A percentile compares a stretch with the other conserved stretches of the same genome.
phyloP scores from a whole-genome alignment of 2,113 vertebrate genomes.

The Mus spicilegus region DNA sequence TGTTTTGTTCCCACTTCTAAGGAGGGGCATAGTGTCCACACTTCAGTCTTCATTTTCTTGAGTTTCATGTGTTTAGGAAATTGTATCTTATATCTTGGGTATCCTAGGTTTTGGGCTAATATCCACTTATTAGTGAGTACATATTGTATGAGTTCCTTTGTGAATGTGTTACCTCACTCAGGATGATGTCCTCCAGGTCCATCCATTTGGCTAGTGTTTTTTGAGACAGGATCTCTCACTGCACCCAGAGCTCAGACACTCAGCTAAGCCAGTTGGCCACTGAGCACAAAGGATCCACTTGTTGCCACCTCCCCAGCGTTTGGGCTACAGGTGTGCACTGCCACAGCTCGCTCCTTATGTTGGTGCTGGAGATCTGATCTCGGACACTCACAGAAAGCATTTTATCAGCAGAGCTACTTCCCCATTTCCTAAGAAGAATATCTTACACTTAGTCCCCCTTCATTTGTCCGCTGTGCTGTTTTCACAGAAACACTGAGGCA shows the following conservation, averaged over 20 bases:
- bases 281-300: not conserved
- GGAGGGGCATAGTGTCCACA: too few species aligned
- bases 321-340: not conserved
- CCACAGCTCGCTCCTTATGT: not conserved
- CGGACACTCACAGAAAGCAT: not conserved
- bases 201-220: too few species aligned
- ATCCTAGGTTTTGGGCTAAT: too few species aligned
- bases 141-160: too few species aligned
- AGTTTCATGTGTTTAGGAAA: too few species aligned
- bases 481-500: not conserved
- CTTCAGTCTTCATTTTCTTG: too few species aligned
- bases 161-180: too few species aligned
- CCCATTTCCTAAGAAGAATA: not conserved
- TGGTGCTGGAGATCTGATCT: not conserved
- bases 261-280: not conserved
- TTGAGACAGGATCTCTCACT: not conserved
- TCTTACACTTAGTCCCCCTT: not conserved
- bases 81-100: too few species aligned
- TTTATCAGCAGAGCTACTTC: not conserved
- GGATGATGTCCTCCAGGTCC: too few species aligned
- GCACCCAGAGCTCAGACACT: not conserved
- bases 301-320: not conserved
- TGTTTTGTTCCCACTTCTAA: too few species aligned
- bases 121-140: too few species aligned
- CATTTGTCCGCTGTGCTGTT: not conserved